A percentile compares a stretch with the other conserved stretches of the same genome.
These are phyloP conservation scores for Chiloscyllium plagiosum DNA, from an alignment of 2,113 vertebrate species.

Conservation along the genomic window DNA sequence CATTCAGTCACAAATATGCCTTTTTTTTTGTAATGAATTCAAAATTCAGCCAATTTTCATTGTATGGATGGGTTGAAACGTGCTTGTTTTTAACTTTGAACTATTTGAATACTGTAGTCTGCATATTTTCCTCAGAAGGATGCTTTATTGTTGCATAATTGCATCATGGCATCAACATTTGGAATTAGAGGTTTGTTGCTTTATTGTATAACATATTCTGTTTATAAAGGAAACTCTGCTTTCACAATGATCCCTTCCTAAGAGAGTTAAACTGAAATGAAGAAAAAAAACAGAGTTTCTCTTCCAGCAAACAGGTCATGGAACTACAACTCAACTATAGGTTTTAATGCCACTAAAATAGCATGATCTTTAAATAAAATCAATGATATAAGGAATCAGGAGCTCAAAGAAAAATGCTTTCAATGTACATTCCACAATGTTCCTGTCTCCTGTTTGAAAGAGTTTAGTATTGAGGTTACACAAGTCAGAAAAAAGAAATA, in stretches of 20 bases:
- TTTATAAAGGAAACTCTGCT: neutral
- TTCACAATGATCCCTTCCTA: neutral
- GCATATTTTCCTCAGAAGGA: neutral
- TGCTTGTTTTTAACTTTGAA: neutral
- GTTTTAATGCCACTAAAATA: neutral
- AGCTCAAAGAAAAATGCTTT: neutral
- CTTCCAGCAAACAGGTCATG: neutral
- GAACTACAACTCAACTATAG: neutral
- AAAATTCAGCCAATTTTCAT: neutral
- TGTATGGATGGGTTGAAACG: neutral
- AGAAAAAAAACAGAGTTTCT: neutral
- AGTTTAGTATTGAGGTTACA: conserved; percentile 22
- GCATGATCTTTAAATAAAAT: conserved; percentile 7
- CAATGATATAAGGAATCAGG: conserved; percentile 18
- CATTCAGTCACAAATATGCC: neutral
- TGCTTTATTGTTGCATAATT: neutral
- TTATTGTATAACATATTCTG: neutral
- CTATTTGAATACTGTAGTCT: neutral
- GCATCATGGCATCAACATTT: neutral
- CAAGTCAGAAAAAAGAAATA: neutral
- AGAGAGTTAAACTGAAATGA: neutral
- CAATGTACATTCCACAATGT: neutral
- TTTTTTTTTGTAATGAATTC: neutral
- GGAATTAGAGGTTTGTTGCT: neutral
- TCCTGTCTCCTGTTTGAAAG: conserved; percentile 1